Conservation (phyloP, 1,140 invertebrate genomes). For the Zaprionus taronus region DNA sequence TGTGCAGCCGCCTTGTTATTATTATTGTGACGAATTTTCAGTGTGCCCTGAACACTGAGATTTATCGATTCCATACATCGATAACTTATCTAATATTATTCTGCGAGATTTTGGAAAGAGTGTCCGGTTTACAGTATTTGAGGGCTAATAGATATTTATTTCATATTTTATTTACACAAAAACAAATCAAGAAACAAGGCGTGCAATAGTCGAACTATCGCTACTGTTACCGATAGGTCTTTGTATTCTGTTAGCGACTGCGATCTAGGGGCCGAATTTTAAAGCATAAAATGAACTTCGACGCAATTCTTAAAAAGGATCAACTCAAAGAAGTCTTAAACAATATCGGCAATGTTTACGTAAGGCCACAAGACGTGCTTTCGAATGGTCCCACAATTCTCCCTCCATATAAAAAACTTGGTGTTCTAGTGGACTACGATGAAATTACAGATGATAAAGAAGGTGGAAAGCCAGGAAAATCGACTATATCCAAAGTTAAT, state of each 20-base stretch:
- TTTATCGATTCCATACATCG: conserved; percentile 7
- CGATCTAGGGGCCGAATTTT: neutral
- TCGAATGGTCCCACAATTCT: neutral
- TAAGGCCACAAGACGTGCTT: conserved; percentile 18
- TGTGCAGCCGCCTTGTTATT: neutral
- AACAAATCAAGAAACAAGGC: neutral
- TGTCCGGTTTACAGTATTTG: neutral
- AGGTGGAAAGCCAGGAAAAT: neutral
- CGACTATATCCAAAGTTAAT: neutral
- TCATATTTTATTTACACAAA: neutral
- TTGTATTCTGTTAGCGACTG: neutral
- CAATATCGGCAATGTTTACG: conserved; percentile 20
- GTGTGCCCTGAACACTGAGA: neutral
- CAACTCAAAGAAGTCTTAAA: conserved; percentile 34
- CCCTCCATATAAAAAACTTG: conserved; percentile 60
- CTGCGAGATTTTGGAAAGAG: neutral
- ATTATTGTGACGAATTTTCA: conserved; percentile 9
- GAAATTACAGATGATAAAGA: conserved; percentile 42
- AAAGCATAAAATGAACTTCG: conserved; percentile 30
- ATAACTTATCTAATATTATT: neutral
- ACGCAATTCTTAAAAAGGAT: conserved; percentile 27
- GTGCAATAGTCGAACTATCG: neutral
- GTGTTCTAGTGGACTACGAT: conserved; percentile 58
- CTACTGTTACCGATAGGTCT: neutral
- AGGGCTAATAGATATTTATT: neutral